These are phyloP conservation scores for Cheirogaleus major DNA, from an alignment of 2,797 vertebrate genomes.

Conservation along the genomic window DNA sequence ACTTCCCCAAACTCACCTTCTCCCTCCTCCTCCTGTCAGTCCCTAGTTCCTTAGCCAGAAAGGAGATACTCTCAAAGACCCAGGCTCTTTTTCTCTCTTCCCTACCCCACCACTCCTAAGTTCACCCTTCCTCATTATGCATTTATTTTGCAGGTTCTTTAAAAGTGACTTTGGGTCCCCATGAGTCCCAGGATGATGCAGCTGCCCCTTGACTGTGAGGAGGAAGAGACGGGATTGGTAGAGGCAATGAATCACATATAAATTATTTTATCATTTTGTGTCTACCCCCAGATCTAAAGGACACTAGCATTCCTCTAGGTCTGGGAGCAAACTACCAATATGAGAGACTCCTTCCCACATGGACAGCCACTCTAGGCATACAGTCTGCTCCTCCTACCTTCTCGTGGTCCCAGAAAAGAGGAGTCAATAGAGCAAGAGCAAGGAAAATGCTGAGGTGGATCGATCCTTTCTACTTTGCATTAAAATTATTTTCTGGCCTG, in stretches of 20 bases:
- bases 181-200: not conserved
- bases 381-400: not conserved
- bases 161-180: constrained; percentile 8
- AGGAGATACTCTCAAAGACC: not conserved
- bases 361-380: not conserved
- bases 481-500: constrained; percentile 69
- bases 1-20: not conserved
- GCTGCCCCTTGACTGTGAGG: constrained; percentile 21
- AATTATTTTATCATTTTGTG: constrained; percentile 68
- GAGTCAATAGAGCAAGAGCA: not conserved
- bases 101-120: not conserved
- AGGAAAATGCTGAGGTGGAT: constrained; percentile 27
- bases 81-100: not conserved
- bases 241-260: constrained; percentile 24
- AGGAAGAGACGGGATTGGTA: constrained; percentile 11
- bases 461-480: constrained; percentile 52
- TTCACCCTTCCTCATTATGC: not conserved
- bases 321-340: not conserved
- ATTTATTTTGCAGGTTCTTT: constrained; percentile 75
- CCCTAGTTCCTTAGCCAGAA: not conserved
- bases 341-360: not conserved
- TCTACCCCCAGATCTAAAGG: constrained; percentile 44
- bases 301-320: constrained; percentile 7
- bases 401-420: not conserved
- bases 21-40: not conserved